Percentiles rank a stretch among this genome's conserved stretches.
Evolutionary conservation across 1,140 invertebrate species (phyloP).

Genomic region (Sipha flava): DNA sequence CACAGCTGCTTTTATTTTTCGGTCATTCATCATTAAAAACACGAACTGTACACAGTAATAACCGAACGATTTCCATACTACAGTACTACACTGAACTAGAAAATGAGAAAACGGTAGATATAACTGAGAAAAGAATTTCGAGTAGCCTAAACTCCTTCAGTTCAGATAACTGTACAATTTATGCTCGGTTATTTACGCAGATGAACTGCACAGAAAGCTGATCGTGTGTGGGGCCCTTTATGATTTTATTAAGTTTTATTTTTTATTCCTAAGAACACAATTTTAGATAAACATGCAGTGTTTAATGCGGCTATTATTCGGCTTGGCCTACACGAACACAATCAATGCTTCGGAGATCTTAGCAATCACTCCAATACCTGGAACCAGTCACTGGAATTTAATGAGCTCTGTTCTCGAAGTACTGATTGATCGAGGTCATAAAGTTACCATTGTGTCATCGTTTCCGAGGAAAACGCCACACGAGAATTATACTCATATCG

Average conservation of each 20-base stretch:
- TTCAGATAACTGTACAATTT: too few species aligned
- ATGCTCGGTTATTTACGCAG: too few species aligned
- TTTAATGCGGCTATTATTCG: not conserved
- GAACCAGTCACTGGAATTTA: conserved; percentile 42
- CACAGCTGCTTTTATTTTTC: too few species aligned
- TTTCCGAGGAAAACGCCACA: conserved; percentile 19
- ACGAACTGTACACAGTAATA: too few species aligned
- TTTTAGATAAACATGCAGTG: not conserved
- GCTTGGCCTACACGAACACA: not conserved
- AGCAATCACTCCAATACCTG: conserved; percentile 38
- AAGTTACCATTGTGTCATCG: conserved; percentile 39
- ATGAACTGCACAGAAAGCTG: too few species aligned
- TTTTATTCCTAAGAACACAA: not conserved
- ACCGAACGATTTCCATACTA: too few species aligned
- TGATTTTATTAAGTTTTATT: not conserved
- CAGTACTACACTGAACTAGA: too few species aligned
- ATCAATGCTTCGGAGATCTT: conserved; percentile 38
- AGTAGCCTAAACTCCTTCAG: too few species aligned
- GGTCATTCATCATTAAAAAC: too few species aligned
- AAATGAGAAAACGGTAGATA: too few species aligned
- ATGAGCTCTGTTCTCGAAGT: conserved; percentile 41
- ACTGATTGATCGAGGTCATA: conserved; percentile 41
- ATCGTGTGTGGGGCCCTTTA: too few species aligned
- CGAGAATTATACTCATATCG: conserved; percentile 33
- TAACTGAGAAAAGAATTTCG: too few species aligned